Evolutionary conservation across 2,113 vertebrate genomes (phyloP), one percentile per base, ranked within the genome.

Genomic region (Chaetura pelagica): DNA sequence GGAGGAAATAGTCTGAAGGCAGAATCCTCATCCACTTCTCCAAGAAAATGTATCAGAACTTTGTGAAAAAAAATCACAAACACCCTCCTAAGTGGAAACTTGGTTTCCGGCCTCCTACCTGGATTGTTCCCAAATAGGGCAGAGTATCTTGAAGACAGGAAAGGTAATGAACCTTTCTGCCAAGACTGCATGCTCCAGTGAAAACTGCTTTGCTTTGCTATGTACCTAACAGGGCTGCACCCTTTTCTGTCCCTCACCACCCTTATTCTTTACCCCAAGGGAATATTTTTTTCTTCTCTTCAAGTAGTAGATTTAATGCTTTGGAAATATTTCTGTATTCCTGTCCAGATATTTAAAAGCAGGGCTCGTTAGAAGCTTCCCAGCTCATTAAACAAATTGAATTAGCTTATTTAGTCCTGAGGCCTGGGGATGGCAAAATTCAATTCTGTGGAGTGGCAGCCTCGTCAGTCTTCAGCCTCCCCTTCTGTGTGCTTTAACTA

Each of bases 331-430:
- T 84, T 71, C 67, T 75, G 16, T 92, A 29, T 78, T 90, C 75
- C 63, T 63, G 52, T 78, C 59, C 82, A 90, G 83, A 62, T n/a
- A 0, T 87, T 90, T 86, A 86, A 90, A 93, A 80, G 29, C 86
- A 74, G 51, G 29, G 14, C 62, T 94, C 77, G 59, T 95, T 81
- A 96, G 76, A 83, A 59, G 79, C 75, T 93, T 95, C 93, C 88
- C 68, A 95, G 63, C 63, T 95, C 90, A 32, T 97, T 96, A 90
- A 93, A 46, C n/a, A 86, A 90, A 95, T 66, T 81, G 32, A 95
- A 94, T 93, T 89, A 86, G 71, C 68, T 92, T 71, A 71, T 63
- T 94, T 85, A 90, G 63, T 94, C 55, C 51, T 91, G 22, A 52
- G 88, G 79, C 75, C 75, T 88, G 88, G 72, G 71, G 80, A 92